Percentiles rank a stretch among this genome's conserved stretches.
Conservation (phyloP, 2,113 vertebrate genomes). For the Lepus europaeus region DNA sequence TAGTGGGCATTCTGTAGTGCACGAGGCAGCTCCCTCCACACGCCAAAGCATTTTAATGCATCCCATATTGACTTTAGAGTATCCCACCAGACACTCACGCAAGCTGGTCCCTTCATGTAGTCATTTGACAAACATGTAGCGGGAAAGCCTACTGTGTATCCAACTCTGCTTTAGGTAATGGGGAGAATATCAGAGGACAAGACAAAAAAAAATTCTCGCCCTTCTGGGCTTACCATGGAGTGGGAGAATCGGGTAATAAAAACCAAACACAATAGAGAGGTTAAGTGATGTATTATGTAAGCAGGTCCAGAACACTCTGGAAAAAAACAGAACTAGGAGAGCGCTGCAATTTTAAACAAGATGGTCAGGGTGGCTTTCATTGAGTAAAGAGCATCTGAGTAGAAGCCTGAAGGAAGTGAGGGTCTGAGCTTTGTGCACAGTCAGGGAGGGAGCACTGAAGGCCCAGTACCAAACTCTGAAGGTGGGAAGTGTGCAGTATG, state of each 20-base stretch:
- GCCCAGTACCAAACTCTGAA: not conserved
- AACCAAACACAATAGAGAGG: conserved; percentile 46
- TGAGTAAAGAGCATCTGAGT: conserved; percentile 54
- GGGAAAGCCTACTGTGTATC: conserved; percentile 21
- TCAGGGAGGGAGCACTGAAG: not conserved
- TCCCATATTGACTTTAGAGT: conserved; percentile 30
- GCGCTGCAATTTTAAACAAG: conserved; percentile 19
- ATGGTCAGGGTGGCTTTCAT: not conserved
- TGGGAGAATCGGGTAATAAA: conserved; percentile 36
- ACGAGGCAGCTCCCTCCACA: not conserved
- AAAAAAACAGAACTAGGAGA: conserved; percentile 4
- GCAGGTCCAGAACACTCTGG: conserved; percentile 4
- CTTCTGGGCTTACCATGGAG: conserved; percentile 23
- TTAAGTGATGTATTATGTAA: not conserved
- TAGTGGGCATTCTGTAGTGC: not conserved
- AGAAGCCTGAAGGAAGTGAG: conserved; percentile 39
- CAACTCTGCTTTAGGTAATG: conserved; percentile 59
- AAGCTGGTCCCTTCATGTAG: not conserved
- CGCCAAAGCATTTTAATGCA: not conserved
- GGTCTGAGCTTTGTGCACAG: not conserved
- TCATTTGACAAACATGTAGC: conserved; percentile 57
- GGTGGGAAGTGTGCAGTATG: not conserved
- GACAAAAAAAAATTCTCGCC: not conserved
- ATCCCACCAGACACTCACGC: not conserved
- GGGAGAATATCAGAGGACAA: not conserved